Conservation (phyloP, 2,113 vertebrate species). For the Cynoglossus semilaevis region DNA sequence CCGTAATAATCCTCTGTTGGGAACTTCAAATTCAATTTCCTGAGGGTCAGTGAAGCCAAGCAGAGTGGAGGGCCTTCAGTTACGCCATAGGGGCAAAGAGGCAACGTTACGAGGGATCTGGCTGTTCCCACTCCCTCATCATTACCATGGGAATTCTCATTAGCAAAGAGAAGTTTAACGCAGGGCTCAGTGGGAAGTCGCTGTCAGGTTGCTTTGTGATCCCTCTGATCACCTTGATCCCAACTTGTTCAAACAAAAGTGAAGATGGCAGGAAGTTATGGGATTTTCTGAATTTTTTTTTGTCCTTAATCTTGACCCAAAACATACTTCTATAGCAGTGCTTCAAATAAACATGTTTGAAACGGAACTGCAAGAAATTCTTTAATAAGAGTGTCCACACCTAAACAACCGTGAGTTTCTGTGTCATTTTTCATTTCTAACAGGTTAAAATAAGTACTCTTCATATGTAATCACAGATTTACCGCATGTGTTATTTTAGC, state of each 20-base stretch:
- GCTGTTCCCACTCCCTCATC: constrained; percentile 34
- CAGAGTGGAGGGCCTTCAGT: constrained; percentile 48
- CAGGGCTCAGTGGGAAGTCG: constrained; percentile 30
- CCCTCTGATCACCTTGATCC: constrained; percentile 27
- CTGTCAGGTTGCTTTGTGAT: constrained; percentile 37
- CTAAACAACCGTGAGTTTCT: no score
- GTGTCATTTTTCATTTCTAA: no score
- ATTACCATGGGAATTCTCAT: constrained; percentile 59
- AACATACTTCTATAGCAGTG: not conserved
- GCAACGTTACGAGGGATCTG: constrained; percentile 43
- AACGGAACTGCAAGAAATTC: no score
- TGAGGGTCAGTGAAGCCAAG: constrained; percentile 50
- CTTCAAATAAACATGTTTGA: no score
- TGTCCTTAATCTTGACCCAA: not conserved
- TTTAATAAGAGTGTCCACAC: no score
- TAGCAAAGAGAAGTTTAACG: constrained; percentile 41
- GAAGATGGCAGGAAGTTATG: not conserved
- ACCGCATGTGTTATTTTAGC: no score
- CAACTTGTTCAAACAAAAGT: constrained; percentile 25
- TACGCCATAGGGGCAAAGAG: constrained; percentile 51
- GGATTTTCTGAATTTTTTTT: not conserved
- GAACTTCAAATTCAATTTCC: constrained; percentile 63
- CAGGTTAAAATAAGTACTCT: no score
- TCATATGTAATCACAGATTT: no score
- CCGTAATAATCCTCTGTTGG: constrained; percentile 47